phyloP scores from a whole-genome alignment of 2,888 invertebrate species.

The Strigamia crassipes region DNA sequence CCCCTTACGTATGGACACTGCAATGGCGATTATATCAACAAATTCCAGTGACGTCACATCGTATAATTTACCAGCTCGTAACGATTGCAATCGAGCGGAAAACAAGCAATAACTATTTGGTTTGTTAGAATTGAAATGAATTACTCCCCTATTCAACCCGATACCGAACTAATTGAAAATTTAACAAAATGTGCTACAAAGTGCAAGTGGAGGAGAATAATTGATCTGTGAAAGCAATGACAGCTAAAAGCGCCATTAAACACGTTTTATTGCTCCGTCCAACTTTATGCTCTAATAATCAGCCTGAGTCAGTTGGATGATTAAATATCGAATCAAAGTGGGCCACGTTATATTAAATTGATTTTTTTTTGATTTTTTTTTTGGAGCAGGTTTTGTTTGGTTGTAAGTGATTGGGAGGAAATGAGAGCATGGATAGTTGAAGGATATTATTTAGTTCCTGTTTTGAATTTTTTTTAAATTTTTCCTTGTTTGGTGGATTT shows the following conservation, averaged over 20 bases:
- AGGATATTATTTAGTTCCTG: too few relatives aligned
- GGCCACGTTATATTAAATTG: neutral
- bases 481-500: too few relatives aligned
- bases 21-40: neutral
- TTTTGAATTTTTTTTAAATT: too few relatives aligned
- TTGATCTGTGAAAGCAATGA: neutral
- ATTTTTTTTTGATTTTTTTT: too few relatives aligned
- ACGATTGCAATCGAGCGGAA: neutral
- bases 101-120: neutral
- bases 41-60: neutral
- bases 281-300: slow-evolving; percentile 10
- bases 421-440: too few relatives aligned
- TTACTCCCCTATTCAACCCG: neutral
- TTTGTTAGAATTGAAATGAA: neutral
- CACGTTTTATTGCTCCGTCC: neutral
- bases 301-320: neutral
- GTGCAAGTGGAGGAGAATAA: neutral
- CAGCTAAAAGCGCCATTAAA: neutral
- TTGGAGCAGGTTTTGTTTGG: neutral
- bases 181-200: neutral
- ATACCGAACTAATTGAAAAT: neutral
- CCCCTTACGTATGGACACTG: neutral
- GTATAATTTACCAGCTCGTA: neutral
- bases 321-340: neutral
- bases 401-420: neutral